Conservation (phyloP, 2,113 vertebrate species). For the Mirza zaza region DNA sequence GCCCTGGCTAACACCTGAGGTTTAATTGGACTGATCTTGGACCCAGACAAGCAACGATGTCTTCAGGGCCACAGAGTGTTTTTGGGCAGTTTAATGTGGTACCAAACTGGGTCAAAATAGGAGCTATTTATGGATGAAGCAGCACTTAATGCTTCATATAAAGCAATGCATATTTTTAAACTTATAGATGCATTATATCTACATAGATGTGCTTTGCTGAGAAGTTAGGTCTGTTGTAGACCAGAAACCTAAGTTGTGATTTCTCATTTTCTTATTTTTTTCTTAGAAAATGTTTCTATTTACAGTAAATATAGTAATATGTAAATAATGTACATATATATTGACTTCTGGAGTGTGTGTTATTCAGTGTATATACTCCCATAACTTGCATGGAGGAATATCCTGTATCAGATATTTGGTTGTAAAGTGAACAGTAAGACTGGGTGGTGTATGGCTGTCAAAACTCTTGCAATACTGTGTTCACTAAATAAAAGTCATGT, state of each 20-base stretch:
- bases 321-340: conserved; percentile 87
- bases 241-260: conserved; percentile 78
- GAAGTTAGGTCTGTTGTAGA: conserved; percentile 79
- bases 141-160: conserved; percentile 76
- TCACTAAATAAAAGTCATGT: conserved; percentile 70
- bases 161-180: conserved; percentile 78
- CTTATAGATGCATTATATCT: conserved; percentile 68
- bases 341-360: conserved; percentile 76
- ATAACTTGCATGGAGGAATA: conserved; percentile 82
- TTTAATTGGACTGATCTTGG: conserved; percentile 73
- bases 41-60: not conserved
- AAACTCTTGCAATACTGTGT: conserved; percentile 77
- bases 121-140: conserved; percentile 72
- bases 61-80: not conserved
- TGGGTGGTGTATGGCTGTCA: conserved; percentile 67
- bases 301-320: conserved; percentile 82
- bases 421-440: conserved; percentile 68
- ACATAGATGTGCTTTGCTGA: conserved; percentile 78
- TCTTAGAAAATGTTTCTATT: conserved; percentile 86
- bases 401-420: conserved; percentile 71
- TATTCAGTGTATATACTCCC: conserved; percentile 80
- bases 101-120: conserved; percentile 60
- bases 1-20: not conserved
- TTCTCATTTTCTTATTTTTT: conserved; percentile 84
- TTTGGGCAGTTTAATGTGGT: conserved; percentile 71